Base-by-base conservation (phyloP, 2,113 vertebrate genomes). In the Mugil cephalus region DNA sequence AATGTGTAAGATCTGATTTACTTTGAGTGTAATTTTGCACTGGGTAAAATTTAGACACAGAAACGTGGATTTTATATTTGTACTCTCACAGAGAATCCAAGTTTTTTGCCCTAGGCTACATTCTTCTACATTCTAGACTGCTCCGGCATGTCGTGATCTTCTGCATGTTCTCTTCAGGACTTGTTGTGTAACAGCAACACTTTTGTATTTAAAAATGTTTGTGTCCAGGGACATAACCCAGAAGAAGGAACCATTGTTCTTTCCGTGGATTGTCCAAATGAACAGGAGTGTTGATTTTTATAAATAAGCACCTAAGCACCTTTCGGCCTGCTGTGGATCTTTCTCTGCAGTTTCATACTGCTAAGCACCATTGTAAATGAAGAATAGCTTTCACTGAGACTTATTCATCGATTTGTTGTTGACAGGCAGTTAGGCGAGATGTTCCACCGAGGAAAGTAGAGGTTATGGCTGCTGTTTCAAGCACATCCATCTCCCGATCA, bases 151-250 rank as follows among this genome's bases (percentile, higher is more conserved):
- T n/a, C 19, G 0, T 66, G 77, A 74, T 70, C 85, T 77, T 55
- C 15, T 4, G 10, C 74, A 12, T 30, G 8, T 60, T 67, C 42
- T 80, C 43, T 10, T 24, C 56, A 45, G 40, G 30, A 24, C 54
- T 58, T 45, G 58, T 86, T 85, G 65, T 68, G 4, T 83, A 89
- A 84, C 64, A 72, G 50, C 67, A 80, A 14, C 15, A 34, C 40
- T 71, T 45, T 63, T 60, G 35, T 71, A 80, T 64, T 48, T 52
- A 79, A 24, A 67, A 42, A 10, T 13, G 12, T 55, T 43, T 63
- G n/a, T 11, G 6, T 69, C 53, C 7, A 60, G 66, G 52, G 48
- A 71, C 24, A 40, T 4, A 65, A 69, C 69, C 48, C 6, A 36
- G 46, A 47, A 8, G 30, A 54, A 69, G 24, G 14, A 34, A 54